These are phyloP conservation scores for Alviniconcha strummeri DNA, from an alignment of 2,888 invertebrate species.

Conservation along the genomic window DNA sequence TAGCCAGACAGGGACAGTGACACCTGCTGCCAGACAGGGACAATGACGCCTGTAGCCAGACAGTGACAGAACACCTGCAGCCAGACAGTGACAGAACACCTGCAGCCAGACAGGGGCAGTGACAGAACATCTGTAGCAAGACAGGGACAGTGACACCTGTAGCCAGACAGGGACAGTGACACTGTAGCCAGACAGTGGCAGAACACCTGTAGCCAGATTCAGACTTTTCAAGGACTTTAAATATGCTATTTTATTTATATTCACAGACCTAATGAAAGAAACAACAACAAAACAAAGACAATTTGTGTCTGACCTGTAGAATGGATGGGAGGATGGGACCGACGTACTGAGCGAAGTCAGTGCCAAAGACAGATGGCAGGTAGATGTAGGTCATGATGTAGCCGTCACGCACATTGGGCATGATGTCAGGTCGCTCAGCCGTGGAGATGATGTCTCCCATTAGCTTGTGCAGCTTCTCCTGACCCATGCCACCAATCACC, in stretches of 20 bases:
- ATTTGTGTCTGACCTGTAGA: conserved; percentile 79
- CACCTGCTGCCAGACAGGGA: too few species aligned
- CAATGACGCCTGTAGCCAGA: too few species aligned
- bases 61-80: too few species aligned
- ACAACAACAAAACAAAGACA: background rate
- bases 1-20: too few species aligned
- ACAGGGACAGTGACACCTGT: too few species aligned
- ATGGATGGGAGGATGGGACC: conserved; percentile 98
- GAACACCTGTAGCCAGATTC: too few species aligned
- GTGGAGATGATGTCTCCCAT: conserved; percentile 98
- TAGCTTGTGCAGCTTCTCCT: conserved; percentile 93
- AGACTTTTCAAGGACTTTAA: too few species aligned
- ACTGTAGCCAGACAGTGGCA: too few species aligned
- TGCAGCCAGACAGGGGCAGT: too few species aligned
- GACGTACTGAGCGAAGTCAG: conserved; percentile 95
- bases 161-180: too few species aligned
- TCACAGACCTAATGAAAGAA: background rate
- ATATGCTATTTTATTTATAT: background rate
- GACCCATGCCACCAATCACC: conserved; percentile 96
- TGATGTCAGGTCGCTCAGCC: conserved; percentile 83
- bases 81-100: too few species aligned
- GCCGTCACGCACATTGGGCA: conserved; percentile 98
- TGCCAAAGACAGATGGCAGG: conserved; percentile 97
- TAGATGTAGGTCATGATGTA: conserved; percentile 99
- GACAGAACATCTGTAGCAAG: too few species aligned